phyloP scores from a whole-genome alignment of 2,797 vertebrate genomes.

The Neostethus bicornis region DNA sequence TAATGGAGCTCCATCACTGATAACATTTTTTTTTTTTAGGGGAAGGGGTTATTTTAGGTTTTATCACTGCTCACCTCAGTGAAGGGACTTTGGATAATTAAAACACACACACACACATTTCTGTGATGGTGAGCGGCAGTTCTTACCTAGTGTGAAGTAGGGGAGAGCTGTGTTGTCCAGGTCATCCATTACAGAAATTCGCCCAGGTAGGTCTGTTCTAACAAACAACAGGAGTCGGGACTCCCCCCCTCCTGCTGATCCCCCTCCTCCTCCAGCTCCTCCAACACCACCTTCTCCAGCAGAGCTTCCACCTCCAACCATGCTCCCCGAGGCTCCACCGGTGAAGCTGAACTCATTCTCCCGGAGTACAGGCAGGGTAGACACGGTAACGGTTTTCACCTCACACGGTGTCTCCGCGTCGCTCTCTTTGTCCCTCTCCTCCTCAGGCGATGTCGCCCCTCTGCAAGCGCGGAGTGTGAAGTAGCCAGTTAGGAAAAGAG shows the following conservation, averaged over 20 bases:
- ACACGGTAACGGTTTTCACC: slow-evolving; percentile 93
- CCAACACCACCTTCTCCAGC: slow-evolving; percentile 63
- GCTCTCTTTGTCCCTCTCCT: slow-evolving; percentile 66
- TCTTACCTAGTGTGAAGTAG: slow-evolving; percentile 96
- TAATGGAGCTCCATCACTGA: background rate
- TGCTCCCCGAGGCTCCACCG: slow-evolving; percentile 84
- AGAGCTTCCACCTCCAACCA: slow-evolving; percentile 65
- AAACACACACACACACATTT: too few relatives aligned
- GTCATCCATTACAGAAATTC: slow-evolving; percentile 96
- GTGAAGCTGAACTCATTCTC: slow-evolving; percentile 96
- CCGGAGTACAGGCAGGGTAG: slow-evolving; percentile 92
- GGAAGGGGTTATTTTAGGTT: background rate
- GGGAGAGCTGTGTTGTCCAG: slow-evolving; percentile 98
- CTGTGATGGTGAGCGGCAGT: too few relatives aligned
- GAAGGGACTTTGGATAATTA: background rate
- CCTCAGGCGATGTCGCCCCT: slow-evolving; percentile 61
- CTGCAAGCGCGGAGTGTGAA: slow-evolving; percentile 44
- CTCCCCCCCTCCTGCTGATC: slow-evolving; percentile 79
- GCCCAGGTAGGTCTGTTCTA: slow-evolving; percentile 93
- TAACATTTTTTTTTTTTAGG: too few relatives aligned
- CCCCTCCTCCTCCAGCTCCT: slow-evolving; percentile 45
- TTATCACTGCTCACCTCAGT: background rate
- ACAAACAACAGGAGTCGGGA: slow-evolving; percentile 94
- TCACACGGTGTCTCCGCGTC: slow-evolving; percentile 85
- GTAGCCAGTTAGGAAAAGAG: slow-evolving; percentile 56